These are phyloP conservation scores for Rugalucina vietnamica DNA, from an alignment of 2,888 invertebrate species.

Conservation along the genomic window DNA sequence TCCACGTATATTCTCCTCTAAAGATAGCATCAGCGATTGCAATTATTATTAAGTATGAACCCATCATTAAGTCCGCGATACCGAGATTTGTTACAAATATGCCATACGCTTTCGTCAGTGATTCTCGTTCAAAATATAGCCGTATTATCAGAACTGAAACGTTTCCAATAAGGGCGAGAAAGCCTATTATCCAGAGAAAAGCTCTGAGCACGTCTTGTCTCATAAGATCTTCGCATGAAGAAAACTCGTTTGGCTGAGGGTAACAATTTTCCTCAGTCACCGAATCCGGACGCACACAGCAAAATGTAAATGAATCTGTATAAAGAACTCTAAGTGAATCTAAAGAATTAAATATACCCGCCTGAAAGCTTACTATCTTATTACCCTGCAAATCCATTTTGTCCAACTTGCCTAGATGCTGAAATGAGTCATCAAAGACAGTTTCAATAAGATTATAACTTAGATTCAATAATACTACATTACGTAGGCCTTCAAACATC, in stretches of 20 bases:
- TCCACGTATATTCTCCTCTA: constrained; percentile 60
- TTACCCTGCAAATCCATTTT: constrained; percentile 40
- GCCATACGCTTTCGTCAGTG: constrained; percentile 25
- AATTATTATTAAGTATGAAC: constrained; percentile 40
- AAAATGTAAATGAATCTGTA: constrained; percentile 41
- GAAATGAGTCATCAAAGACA: constrained; percentile 40
- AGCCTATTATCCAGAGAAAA: constrained; percentile 60
- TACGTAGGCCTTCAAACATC: constrained; percentile 29
- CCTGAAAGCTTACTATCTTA: constrained; percentile 29
- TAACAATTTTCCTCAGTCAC: constrained; percentile 36
- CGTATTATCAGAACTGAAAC: constrained; percentile 22
- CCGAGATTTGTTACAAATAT: constrained; percentile 47
- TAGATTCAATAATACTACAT: constrained; percentile 17
- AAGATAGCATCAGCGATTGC: constrained; percentile 63
- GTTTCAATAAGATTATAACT: constrained; percentile 23
- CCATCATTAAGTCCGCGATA: constrained; percentile 38
- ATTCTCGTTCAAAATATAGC: background rate
- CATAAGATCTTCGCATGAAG: constrained; percentile 66
- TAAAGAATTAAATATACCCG: constrained; percentile 30
- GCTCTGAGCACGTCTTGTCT: constrained; percentile 40
- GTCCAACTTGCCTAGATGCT: constrained; percentile 11
- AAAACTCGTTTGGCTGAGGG: constrained; percentile 56
- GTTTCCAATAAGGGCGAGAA: constrained; percentile 53
- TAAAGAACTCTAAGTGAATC: constrained; percentile 9
- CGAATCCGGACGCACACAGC: constrained; percentile 35